These are phyloP conservation scores for Scomber colias DNA, from an alignment of 2,113 vertebrate species.

Conservation along the genomic window DNA sequence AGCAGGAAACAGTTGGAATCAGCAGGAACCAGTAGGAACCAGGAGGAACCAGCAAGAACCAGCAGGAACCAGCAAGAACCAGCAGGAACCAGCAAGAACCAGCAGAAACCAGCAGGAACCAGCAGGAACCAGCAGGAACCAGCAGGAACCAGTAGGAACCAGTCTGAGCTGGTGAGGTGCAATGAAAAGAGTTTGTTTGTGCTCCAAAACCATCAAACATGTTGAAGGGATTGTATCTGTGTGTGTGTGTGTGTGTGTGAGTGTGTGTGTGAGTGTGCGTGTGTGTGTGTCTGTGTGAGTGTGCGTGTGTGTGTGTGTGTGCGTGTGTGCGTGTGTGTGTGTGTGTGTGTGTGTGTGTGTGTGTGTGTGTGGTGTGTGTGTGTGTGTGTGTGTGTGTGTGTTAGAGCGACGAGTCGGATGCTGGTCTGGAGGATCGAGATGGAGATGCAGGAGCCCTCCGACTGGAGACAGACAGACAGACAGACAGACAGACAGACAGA, in stretches of 20 bases:
- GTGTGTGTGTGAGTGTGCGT: no score
- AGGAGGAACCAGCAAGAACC: neutral
- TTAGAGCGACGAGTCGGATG: constrained; percentile 49
- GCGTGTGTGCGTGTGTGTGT: constrained; percentile 10
- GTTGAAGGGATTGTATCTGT: neutral
- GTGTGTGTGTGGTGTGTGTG: no score
- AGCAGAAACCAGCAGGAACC: neutral
- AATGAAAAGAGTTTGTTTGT: neutral
- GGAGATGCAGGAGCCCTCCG: constrained; percentile 53
- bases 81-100: neutral
- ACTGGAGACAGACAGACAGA: constrained; percentile 47
- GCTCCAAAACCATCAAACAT: neutral
- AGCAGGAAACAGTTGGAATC: neutral
- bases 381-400: neutral
- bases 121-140: neutral
- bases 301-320: neutral
- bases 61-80: neutral
- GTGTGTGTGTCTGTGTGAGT: no score
- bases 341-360: no score
- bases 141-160: neutral
- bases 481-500: neutral
- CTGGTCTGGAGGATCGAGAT: constrained; percentile 39
- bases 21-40: neutral
- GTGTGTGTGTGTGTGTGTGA: neutral
- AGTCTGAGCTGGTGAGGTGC: neutral